phyloP scores from a whole-genome alignment of 2,888 invertebrate species.

The Venusia cambrica region DNA sequence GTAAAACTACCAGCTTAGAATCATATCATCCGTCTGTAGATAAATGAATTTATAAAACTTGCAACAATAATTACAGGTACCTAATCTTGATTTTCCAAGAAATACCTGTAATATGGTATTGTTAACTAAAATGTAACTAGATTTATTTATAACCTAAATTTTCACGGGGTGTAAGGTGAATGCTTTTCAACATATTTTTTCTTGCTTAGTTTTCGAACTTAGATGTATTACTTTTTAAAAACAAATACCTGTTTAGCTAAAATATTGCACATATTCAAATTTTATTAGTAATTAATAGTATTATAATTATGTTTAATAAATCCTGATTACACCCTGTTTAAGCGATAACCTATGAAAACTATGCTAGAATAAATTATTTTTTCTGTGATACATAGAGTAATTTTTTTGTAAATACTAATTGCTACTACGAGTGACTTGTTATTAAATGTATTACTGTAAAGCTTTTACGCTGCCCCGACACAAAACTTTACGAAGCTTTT shows the following conservation, averaged over 20 bases:
- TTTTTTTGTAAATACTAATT: constrained; percentile 66
- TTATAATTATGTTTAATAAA: no score
- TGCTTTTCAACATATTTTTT: no score
- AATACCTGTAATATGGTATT: constrained; percentile 5
- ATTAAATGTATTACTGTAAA: constrained; percentile 55
- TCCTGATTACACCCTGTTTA: no score
- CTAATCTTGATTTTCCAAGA: constrained; percentile 10
- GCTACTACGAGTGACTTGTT: constrained; percentile 58
- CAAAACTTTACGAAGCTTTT: no score
- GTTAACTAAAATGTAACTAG: constrained; percentile 5
- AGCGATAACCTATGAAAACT: constrained; percentile 48
- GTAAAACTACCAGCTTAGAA: constrained; percentile 32
- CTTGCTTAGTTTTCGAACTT: no score
- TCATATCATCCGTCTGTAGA: constrained; percentile 59
- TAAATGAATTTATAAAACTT: constrained; percentile 21
- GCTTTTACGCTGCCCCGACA: constrained; percentile 44
- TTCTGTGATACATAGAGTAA: constrained; percentile 80
- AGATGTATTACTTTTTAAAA: no score
- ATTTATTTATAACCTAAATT: constrained; percentile 4
- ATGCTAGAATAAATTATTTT: constrained; percentile 72
- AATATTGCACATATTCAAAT: no score
- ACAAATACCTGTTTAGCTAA: no score
- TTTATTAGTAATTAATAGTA: no score
- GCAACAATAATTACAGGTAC: constrained; percentile 8
- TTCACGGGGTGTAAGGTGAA: no score